phyloP scores from a whole-genome alignment of 1,140 invertebrate species.

The Sminthurinus signatus region DNA sequence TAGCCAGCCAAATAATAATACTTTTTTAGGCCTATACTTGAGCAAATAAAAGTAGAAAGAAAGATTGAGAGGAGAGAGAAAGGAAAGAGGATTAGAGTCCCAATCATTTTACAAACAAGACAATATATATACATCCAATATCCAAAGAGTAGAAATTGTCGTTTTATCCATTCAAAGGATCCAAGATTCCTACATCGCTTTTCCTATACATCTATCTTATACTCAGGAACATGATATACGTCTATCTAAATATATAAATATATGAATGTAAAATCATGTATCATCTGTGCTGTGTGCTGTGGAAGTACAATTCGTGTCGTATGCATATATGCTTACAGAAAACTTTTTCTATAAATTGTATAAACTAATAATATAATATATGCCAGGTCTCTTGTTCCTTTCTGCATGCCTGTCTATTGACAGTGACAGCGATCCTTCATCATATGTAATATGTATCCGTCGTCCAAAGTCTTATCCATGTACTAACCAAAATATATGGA shows the following conservation, averaged over 20 bases:
- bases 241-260: too few relatives aligned
- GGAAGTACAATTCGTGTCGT: too few relatives aligned
- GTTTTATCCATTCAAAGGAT: conserved; percentile 5
- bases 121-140: not conserved
- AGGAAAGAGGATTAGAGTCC: conserved; percentile 11
- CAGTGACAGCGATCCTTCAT: conserved; percentile 6
- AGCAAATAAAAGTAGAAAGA: not conserved
- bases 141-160: conserved; percentile 10
- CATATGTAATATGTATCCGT: not conserved
- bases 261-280: too few relatives aligned
- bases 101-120: not conserved
- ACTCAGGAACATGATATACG: too few relatives aligned
- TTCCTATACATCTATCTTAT: too few relatives aligned
- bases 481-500: too few relatives aligned
- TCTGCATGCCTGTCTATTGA: not conserved
- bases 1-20: conserved; percentile 26
- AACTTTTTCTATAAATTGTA: too few relatives aligned
- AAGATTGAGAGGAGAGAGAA: not conserved
- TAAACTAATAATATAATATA: too few relatives aligned
- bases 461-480: not conserved
- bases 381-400: too few relatives aligned
- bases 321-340: too few relatives aligned
- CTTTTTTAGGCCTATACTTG: conserved; percentile 8
- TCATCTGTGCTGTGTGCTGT: too few relatives aligned
- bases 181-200: not conserved